A percentile compares a stretch with the other conserved stretches of the same genome.
These are phyloP conservation scores for Globodera rostochiensis DNA, from an alignment of 1,140 invertebrate genomes.

Conservation along the genomic window DNA sequence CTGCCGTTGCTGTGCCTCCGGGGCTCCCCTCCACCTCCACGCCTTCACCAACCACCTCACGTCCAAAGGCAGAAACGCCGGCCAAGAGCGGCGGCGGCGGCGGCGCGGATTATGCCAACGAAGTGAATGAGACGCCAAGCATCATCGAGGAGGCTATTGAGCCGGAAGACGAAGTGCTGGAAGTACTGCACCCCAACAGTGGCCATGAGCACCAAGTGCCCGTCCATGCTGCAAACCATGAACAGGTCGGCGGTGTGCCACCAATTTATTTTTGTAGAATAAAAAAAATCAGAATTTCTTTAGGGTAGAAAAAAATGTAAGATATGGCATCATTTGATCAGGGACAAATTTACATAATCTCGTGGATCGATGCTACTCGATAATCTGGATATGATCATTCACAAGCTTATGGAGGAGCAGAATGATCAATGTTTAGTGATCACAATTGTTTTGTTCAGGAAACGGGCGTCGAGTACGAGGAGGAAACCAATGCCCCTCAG, in stretches of 20 bases:
- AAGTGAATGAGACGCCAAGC: background rate
- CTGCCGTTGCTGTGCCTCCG: too few relatives aligned
- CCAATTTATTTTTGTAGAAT: too few relatives aligned
- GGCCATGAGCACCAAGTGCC: conserved; percentile 8
- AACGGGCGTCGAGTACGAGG: background rate
- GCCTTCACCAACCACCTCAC: background rate
- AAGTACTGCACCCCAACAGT: background rate
- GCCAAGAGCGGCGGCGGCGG: background rate
- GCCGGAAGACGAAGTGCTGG: background rate
- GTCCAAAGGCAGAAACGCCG: too few relatives aligned
- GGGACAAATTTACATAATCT: too few relatives aligned
- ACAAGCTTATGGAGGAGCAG: too few relatives aligned
- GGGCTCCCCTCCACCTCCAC: too few relatives aligned
- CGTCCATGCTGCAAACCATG: background rate
- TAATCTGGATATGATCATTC: too few relatives aligned
- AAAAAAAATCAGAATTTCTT: too few relatives aligned
- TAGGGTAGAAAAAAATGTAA: too few relatives aligned
- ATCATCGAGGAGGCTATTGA: background rate
- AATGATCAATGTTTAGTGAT: too few relatives aligned
- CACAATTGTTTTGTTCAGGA: background rate
- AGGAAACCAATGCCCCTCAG: background rate
- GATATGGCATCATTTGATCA: too few relatives aligned
- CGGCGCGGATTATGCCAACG: background rate
- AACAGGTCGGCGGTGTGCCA: background rate
- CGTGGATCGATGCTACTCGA: too few relatives aligned